A percentile compares a stretch with the other conserved stretches of the same genome.
phyloP scores from a whole-genome alignment of 2,797 vertebrate genomes.

The Mormyrops boulengeri region DNA sequence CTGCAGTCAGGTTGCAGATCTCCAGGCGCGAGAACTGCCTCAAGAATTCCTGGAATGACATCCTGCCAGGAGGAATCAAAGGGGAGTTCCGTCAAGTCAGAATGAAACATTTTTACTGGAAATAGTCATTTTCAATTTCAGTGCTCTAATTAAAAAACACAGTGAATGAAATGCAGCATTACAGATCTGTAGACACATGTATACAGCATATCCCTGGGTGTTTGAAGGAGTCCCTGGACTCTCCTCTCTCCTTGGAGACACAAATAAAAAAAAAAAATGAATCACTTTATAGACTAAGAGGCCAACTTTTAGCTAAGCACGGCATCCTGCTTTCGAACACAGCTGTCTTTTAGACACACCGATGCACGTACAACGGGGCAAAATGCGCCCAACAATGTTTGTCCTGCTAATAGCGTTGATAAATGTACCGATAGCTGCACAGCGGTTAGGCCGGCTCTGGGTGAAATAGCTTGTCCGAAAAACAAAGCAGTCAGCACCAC shows the following conservation, averaged over 20 bases:
- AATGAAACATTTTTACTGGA: background rate
- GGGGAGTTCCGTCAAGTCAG: background rate
- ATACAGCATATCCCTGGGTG: background rate
- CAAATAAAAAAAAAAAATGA: background rate
- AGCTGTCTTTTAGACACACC: background rate
- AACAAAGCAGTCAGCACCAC: background rate
- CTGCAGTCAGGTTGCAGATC: conserved; percentile 77
- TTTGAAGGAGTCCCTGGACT: background rate
- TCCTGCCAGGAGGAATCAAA: conserved; percentile 48
- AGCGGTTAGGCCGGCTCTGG: background rate
- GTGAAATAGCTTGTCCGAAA: background rate
- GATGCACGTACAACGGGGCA: background rate
- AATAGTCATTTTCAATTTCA: background rate
- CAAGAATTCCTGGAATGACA: conserved; percentile 73
- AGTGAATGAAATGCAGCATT: background rate
- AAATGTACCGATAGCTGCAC: background rate
- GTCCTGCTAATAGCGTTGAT: background rate
- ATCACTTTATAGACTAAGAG: background rate
- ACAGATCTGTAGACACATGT: background rate
- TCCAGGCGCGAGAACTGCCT: conserved; percentile 70
- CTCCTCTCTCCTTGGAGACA: background rate
- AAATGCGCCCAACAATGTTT: background rate
- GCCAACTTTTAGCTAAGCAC: background rate
- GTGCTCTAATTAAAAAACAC: background rate
- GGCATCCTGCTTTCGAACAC: background rate